phyloP scores from a whole-genome alignment of 1,140 invertebrate species.

The Dendrolimus punctatus region DNA sequence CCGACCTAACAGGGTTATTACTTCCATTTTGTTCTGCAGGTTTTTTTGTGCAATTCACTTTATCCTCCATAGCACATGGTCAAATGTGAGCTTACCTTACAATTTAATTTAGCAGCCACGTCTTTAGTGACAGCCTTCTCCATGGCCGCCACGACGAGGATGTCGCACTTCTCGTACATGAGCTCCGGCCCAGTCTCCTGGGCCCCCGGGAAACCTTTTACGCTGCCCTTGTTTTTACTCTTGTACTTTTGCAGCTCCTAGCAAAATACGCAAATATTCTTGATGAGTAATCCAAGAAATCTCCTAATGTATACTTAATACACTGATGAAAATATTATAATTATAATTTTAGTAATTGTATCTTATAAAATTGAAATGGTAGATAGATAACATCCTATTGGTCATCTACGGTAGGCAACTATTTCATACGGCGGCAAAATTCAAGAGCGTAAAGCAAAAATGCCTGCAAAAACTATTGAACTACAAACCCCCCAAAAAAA shows the following conservation, averaged over 20 bases:
- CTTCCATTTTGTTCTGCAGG: no score
- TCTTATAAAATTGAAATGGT: no score
- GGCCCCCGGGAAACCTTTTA: conserved; percentile 83
- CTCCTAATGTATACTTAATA: not conserved
- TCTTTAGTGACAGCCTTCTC: conserved; percentile 86
- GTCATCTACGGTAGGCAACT: no score
- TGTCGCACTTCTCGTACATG: conserved; percentile 87
- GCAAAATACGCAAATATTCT: conserved; percentile 76
- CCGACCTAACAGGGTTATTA: no score
- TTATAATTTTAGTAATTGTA: no score
- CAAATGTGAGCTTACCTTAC: conserved; percentile 76
- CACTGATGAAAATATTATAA: no score
- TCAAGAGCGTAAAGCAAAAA: no score
- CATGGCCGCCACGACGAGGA: conserved; percentile 88
- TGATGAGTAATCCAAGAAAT: not conserved
- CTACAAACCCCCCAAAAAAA: no score
- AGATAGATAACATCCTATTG: no score
- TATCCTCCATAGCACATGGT: not conserved
- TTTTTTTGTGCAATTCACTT: no score
- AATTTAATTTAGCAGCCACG: conserved; percentile 85
- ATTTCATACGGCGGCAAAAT: no score
- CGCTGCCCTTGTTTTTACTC: conserved; percentile 76
- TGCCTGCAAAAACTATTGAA: no score
- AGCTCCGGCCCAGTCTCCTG: conserved; percentile 73
- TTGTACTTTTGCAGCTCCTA: conserved; percentile 72